Evolutionary conservation across 2,888 invertebrate genomes (phyloP).

Genomic region (Lasioglossum zephyrum): DNA sequence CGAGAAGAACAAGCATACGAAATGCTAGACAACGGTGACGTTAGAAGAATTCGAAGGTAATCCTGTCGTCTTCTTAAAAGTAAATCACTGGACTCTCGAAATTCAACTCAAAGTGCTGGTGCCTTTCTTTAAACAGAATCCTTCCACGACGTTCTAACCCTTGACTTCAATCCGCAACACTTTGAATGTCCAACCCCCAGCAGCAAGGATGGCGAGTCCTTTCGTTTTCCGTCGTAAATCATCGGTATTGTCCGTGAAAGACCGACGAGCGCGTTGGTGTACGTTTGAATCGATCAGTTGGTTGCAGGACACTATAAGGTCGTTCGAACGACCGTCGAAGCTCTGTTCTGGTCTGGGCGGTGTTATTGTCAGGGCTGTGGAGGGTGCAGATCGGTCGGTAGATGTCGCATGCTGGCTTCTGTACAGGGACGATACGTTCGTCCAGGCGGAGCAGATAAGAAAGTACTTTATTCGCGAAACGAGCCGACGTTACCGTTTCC

Average conservation of each 20-base stretch:
- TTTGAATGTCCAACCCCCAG: no score
- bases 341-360: not conserved
- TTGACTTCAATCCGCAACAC: no score
- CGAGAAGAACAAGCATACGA: no score
- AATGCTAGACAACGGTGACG: no score
- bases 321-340: not conserved
- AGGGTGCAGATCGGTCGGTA: not conserved
- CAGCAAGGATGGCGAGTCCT: no score
- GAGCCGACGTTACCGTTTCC: slow-evolving; percentile 1
- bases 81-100: not conserved
- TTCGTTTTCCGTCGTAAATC: not conserved
- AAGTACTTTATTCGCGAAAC: slow-evolving; percentile 14
- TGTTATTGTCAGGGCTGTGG: not conserved
- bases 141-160: no score
- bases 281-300: not conserved
- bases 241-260: not conserved
- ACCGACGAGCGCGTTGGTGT: not conserved
- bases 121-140: no score
- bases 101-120: no score
- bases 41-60: no score
- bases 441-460: slow-evolving; percentile 10
- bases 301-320: not conserved
- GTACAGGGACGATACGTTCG: not conserved
- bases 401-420: not conserved
- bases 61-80: not conserved